Conservation (phyloP, 2,797 vertebrate genomes). For the Urocyon cinereoargenteus region DNA sequence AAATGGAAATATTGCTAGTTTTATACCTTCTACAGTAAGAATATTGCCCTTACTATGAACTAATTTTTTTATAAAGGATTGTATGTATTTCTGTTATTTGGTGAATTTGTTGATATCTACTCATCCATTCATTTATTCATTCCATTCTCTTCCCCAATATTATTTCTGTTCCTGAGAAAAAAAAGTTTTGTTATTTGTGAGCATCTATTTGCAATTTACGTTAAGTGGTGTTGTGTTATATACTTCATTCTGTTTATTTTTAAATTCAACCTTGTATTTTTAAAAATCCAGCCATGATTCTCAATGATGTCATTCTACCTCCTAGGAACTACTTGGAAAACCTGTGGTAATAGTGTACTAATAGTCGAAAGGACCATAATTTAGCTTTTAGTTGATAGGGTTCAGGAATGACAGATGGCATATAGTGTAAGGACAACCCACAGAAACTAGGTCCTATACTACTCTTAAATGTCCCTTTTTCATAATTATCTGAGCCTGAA, state of each 20-base stretch:
- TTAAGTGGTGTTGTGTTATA: neutral
- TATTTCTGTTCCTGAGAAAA: neutral
- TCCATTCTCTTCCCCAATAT: neutral
- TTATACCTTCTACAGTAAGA: neutral
- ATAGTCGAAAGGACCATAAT: neutral
- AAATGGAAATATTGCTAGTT: neutral
- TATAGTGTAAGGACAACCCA: neutral
- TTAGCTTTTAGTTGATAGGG: neutral
- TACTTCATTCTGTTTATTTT: neutral
- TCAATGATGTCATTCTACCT: neutral
- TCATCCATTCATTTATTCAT: neutral
- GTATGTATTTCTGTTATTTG: neutral
- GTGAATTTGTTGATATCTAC: neutral
- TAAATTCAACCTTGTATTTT: neutral
- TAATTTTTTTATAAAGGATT: neutral
- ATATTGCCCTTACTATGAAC: neutral
- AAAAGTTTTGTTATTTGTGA: neutral
- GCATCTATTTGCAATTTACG: neutral
- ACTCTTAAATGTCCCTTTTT: neutral
- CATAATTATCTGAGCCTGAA: neutral
- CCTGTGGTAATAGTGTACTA: neutral
- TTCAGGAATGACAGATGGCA: neutral
- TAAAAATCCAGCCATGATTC: neutral
- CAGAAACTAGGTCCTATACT: neutral
- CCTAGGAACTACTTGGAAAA: neutral